These are phyloP conservation scores for Biston stratarius DNA, from an alignment of 2,888 invertebrate species.

Conservation along the genomic window DNA sequence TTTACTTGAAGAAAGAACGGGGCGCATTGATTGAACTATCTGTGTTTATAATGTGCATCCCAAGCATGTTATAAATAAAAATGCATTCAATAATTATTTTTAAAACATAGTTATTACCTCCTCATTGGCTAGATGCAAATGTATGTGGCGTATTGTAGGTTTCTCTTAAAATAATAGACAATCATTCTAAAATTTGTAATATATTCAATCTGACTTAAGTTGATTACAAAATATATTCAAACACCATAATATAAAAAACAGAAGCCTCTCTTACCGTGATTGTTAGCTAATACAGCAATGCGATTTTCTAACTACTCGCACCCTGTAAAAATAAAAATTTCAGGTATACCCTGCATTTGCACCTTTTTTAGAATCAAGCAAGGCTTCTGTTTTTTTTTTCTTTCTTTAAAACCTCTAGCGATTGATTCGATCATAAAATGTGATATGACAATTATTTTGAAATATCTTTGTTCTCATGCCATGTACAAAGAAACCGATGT, in stretches of 20 bases:
- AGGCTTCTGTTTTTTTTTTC: slow-evolving; percentile 65
- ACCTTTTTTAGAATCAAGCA: slow-evolving; percentile 24
- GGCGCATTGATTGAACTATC: neutral
- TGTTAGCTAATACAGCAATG: slow-evolving; percentile 78
- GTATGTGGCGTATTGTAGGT: slow-evolving; percentile 2
- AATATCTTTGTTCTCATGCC: slow-evolving; percentile 6
- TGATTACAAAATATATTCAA: slow-evolving; percentile 47
- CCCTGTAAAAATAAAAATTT: slow-evolving; percentile 69
- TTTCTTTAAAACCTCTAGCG: slow-evolving; percentile 29
- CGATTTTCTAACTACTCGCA: slow-evolving; percentile 79
- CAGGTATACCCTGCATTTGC: slow-evolving; percentile 40
- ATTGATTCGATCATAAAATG: slow-evolving; percentile 5
- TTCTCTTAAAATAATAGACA: slow-evolving; percentile 58
- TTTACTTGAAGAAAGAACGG: too few relatives aligned
- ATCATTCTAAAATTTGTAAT: slow-evolving; percentile 51
- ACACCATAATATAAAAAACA: slow-evolving; percentile 63
- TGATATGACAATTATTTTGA: slow-evolving; percentile 18
- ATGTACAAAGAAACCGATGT: slow-evolving; percentile 13
- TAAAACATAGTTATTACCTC: too few relatives aligned
- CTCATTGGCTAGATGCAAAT: too few relatives aligned
- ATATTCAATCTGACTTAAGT: slow-evolving; percentile 48
- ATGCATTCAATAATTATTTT: too few relatives aligned
- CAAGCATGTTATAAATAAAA: neutral
- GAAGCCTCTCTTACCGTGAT: slow-evolving; percentile 73
- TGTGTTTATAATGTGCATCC: neutral